Evolutionary conservation across 2,797 vertebrate species (phyloP), one percentile per base, ranked within the genome.

Genomic region (Apogon hyalosoma): DNA sequence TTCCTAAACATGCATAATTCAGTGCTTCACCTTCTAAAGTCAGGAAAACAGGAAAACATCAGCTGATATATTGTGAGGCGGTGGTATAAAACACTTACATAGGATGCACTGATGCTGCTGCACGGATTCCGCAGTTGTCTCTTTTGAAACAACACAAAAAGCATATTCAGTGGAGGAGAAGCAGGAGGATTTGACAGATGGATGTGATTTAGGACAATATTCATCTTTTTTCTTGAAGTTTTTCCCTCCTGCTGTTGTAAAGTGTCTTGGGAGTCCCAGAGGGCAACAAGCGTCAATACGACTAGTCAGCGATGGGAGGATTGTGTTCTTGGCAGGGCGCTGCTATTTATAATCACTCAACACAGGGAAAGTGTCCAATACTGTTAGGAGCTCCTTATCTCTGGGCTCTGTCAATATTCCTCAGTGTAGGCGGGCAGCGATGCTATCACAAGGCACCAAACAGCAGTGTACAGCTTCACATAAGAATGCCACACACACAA

Each of bases 291-390:
- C 77, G 63, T 73, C 86, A 88, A 85, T 88, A 82, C 77, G 75
- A 79, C 86, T 79, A 83, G 81, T 87, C 87, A 88, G 86, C 74
- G 51, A 80, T 69, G 88, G 87, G 88, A 82, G 79, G 85, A 89
- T 84, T 89, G 86, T 84, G 79, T 84, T 69, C 69, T 86, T 89
- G 88, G 88, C 86, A 90, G 82, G 67, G 53, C 28, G 75, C 75
- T 70, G 72, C 86, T 89, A 90, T 91, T 93, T 89, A 89, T 88
- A 92, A 90, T 93, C 82, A 90, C 90, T 92, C 82, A 81, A 88
- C 86, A 82, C 83, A 66, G 75, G 82, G 76, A 89, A 92, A 67
- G 81, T 88, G 91, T 90, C 90, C 90, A 92, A 87, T 86, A 79
- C 80, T 56, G 89, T 92, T 90, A 91, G 84, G 80, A 87, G 85